Conservation (phyloP, 2,888 invertebrate species). For the Automeris io region DNA sequence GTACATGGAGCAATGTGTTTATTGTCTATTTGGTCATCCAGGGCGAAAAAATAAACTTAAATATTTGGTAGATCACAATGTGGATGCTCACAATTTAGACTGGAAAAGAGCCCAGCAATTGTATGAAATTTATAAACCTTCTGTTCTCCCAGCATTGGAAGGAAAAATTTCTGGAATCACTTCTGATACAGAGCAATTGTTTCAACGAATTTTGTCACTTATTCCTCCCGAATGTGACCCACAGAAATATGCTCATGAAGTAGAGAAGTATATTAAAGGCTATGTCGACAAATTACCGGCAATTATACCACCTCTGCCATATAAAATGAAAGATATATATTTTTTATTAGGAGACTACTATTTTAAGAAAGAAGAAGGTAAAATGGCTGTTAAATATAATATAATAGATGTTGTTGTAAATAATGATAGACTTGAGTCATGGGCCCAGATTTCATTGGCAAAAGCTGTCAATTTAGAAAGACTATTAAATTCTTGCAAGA, state of each 20-base stretch:
- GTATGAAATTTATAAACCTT: constrained; percentile 89
- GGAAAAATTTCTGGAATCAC: constrained; percentile 85
- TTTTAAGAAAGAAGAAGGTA: constrained; percentile 90
- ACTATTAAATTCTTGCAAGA: constrained; percentile 85
- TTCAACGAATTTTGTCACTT: constrained; percentile 82
- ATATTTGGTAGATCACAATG: constrained; percentile 86
- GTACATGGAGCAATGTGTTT: constrained; percentile 88
- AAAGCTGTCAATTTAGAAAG: constrained; percentile 87
- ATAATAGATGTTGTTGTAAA: constrained; percentile 89
- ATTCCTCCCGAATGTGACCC: constrained; percentile 84
- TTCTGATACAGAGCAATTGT: constrained; percentile 86
- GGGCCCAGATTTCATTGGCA: constrained; percentile 93
- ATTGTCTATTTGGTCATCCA: constrained; percentile 91
- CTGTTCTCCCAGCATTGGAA: constrained; percentile 88
- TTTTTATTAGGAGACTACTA: constrained; percentile 95
- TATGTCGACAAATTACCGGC: constrained; percentile 71
- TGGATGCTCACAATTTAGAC: constrained; percentile 80
- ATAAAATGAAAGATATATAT: constrained; percentile 84
- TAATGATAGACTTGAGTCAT: constrained; percentile 89
- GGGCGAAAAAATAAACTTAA: constrained; percentile 79
- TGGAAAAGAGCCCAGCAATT: constrained; percentile 86
- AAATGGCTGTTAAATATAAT: constrained; percentile 87
- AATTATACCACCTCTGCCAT: constrained; percentile 72
- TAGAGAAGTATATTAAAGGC: constrained; percentile 83
- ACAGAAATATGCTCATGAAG: constrained; percentile 75